phyloP scores from a whole-genome alignment of 2,888 invertebrate genomes.

The Meteorus cinctellus region DNA sequence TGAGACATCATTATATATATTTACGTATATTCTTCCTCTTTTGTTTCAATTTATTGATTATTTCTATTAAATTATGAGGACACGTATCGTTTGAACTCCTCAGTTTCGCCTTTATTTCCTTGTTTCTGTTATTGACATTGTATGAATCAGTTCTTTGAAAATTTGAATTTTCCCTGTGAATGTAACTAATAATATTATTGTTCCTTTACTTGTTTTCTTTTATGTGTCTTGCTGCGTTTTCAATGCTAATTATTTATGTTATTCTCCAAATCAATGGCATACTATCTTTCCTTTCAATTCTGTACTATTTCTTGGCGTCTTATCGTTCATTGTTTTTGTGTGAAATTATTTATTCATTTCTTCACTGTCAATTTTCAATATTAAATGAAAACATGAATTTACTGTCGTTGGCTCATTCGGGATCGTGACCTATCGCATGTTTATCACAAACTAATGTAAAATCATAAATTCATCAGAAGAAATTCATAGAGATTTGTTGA shows the following conservation, averaged over 20 bases:
- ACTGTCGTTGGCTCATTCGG: constrained; percentile 49
- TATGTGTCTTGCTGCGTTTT: constrained; percentile 43
- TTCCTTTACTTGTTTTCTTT: constrained; percentile 45
- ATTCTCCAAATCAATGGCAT: constrained; percentile 11
- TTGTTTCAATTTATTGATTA: constrained; percentile 57
- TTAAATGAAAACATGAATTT: constrained; percentile 15
- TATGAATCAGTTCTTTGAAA: constrained; percentile 61
- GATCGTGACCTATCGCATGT: constrained; percentile 60
- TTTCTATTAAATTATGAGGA: constrained; percentile 61
- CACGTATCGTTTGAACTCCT: constrained; percentile 54
- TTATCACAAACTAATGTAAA: constrained; percentile 56
- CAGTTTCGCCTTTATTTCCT: constrained; percentile 22
- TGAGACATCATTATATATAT: background rate
- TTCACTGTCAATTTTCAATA: constrained; percentile 45
- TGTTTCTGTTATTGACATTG: constrained; percentile 57
- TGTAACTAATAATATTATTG: constrained; percentile 56
- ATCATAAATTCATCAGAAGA: constrained; percentile 45
- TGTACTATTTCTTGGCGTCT: constrained; percentile 22
- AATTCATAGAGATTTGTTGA: constrained; percentile 5
- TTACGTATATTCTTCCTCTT: constrained; percentile 48
- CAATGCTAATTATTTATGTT: constrained; percentile 9
- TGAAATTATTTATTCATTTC: constrained; percentile 43
- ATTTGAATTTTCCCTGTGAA: constrained; percentile 60
- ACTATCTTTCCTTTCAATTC: constrained; percentile 16
- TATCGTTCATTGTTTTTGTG: constrained; percentile 42